phyloP scores from a whole-genome alignment of 2,888 invertebrate genomes.

The Lepas anatifera region DNA sequence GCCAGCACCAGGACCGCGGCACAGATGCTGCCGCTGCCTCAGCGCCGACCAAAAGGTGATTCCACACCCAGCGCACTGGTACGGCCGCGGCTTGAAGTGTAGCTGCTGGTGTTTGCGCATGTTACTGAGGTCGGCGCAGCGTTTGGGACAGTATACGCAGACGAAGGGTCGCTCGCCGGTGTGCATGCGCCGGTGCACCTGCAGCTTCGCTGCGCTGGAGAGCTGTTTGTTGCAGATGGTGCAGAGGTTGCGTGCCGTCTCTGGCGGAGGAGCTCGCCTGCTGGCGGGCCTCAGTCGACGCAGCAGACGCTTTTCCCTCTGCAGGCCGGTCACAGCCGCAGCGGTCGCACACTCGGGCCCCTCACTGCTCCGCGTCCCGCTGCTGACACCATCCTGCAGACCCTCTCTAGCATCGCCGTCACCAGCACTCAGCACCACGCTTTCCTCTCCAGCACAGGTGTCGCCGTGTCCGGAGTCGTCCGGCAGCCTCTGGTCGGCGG shows the following conservation, averaged over 20 bases:
- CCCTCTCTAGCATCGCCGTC: neutral
- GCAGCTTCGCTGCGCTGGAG: neutral
- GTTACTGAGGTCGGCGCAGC: neutral
- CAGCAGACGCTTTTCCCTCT: neutral
- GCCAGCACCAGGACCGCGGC: too few species aligned
- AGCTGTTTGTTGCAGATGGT: neutral
- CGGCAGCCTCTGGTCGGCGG: neutral
- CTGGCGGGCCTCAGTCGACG: neutral
- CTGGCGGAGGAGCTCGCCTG: neutral
- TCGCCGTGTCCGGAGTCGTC: neutral
- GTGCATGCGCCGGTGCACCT: neutral
- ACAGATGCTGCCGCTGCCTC: constrained; percentile 72
- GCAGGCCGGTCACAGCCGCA: neutral
- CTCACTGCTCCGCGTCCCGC: neutral
- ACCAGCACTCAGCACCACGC: neutral
- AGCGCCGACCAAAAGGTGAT: constrained; percentile 85
- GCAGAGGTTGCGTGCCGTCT: neutral
- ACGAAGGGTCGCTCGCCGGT: neutral
- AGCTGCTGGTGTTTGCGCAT: neutral
- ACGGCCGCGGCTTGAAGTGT: neutral
- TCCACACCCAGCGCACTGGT: constrained; percentile 86
- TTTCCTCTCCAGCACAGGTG: neutral
- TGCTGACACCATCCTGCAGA: neutral
- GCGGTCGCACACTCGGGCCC: neutral
- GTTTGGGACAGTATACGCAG: neutral